Evolutionary conservation across 2,797 vertebrate genomes (phyloP).

Genomic region (Mareca penelope): DNA sequence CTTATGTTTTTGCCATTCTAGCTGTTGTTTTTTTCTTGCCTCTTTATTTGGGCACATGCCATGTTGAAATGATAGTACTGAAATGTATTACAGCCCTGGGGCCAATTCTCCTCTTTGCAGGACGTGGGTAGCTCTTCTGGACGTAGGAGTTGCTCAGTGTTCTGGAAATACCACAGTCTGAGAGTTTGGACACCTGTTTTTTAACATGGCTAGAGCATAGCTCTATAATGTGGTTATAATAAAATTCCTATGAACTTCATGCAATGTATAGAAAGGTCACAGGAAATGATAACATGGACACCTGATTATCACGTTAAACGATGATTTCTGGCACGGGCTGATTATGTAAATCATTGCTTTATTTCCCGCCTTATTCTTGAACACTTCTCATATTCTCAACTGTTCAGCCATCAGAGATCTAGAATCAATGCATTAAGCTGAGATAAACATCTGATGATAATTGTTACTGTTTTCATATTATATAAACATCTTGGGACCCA

Average conservation of each 20-base stretch:
- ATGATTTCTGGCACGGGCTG: neutral
- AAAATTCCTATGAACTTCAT: neutral
- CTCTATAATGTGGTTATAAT: neutral
- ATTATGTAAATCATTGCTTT: neutral
- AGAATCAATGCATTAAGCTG: neutral
- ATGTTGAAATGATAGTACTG: neutral
- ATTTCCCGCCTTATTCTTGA: neutral
- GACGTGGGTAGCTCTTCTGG: neutral
- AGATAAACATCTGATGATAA: constrained; percentile 22
- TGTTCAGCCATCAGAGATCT: constrained; percentile 14
- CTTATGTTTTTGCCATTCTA: neutral
- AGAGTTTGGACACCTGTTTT: neutral
- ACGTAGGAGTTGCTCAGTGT: neutral
- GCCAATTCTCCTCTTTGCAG: neutral
- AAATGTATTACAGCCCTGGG: neutral
- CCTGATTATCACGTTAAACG: neutral
- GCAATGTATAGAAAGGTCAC: neutral
- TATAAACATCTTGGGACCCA: neutral
- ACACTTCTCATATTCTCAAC: neutral
- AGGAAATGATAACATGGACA: neutral
- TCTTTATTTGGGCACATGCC: neutral
- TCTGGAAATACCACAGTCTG: neutral
- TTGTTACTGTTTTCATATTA: constrained; percentile 3
- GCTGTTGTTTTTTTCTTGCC: neutral
- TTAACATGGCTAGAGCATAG: neutral